A percentile compares a stretch with the other conserved stretches of the same genome.
These are phyloP conservation scores for Tuberolachnus salignus DNA, from an alignment of 2,888 invertebrate species.

Conservation along the genomic window DNA sequence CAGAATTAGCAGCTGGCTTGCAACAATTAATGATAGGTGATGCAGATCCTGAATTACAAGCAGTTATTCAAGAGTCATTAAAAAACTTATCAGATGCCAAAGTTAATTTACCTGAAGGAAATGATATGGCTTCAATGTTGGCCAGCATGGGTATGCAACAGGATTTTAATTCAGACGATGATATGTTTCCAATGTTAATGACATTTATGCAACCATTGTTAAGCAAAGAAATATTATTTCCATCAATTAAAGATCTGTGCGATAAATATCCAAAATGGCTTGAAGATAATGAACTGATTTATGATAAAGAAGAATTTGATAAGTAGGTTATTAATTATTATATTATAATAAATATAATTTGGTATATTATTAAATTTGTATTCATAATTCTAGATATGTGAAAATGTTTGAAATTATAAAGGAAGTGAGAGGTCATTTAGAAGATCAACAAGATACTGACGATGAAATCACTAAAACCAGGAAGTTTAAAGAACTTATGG, in stretches of 20 bases:
- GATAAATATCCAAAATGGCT: conserved; percentile 57
- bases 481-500: conserved; percentile 55
- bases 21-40: conserved; percentile 42
- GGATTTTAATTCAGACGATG: conserved; percentile 46
- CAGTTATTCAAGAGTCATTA: conserved; percentile 43
- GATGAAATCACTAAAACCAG: conserved; percentile 54
- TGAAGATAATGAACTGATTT: conserved; percentile 52
- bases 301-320: conserved; percentile 46
- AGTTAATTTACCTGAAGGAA: conserved; percentile 38
- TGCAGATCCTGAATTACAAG: conserved; percentile 31
- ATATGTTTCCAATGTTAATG: conserved; percentile 56
- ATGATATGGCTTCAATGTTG: conserved; percentile 45
- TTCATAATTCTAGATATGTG: conserved; percentile 20
- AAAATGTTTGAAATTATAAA: conserved; percentile 33
- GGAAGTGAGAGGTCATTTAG: conserved; percentile 48
- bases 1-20: conserved; percentile 19
- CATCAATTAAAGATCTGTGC: conserved; percentile 54
- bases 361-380: neutral
- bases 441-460: conserved; percentile 42
- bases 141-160: conserved; percentile 47
- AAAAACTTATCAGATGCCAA: conserved; percentile 45
- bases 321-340: conserved; percentile 20
- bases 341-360: neutral
- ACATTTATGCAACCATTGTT: conserved; percentile 57
- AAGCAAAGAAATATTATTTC: conserved; percentile 57